A percentile compares a stretch with the other conserved stretches of the same genome.
Conservation (phyloP, 1,140 invertebrate species). For the Anastrepha obliqua region DNA sequence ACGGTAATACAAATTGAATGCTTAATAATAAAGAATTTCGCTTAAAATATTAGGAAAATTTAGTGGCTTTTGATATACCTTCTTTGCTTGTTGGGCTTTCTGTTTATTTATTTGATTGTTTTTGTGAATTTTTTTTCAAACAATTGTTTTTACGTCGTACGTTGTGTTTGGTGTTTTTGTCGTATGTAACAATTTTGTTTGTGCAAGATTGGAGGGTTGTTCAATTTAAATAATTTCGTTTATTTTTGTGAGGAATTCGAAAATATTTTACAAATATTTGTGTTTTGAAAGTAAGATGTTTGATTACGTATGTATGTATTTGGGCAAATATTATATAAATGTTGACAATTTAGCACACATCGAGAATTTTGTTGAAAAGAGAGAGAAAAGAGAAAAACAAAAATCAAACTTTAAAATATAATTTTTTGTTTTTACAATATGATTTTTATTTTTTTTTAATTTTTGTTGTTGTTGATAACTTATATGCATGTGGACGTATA, state of each 20-base stretch:
- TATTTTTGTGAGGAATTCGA: constrained; percentile 52
- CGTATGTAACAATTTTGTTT: constrained; percentile 60
- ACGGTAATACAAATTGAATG: constrained; percentile 30
- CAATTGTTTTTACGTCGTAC: constrained; percentile 55
- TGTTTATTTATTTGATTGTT: constrained; percentile 59
- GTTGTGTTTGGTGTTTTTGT: constrained; percentile 53
- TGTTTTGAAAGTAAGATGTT: constrained; percentile 30
- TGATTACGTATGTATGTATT: constrained; percentile 52
- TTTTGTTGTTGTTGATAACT: background rate
- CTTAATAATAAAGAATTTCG: constrained; percentile 58
- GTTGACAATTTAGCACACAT: constrained; percentile 52
- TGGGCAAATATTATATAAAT: constrained; percentile 30
- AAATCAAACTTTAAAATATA: constrained; percentile 63
- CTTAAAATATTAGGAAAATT: constrained; percentile 60
- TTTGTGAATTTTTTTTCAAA: background rate
- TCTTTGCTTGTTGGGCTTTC: constrained; percentile 74
- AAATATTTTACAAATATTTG: constrained; percentile 53
- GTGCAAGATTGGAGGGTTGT: constrained; percentile 34
- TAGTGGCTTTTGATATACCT: constrained; percentile 65
- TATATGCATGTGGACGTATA: constrained; percentile 11
- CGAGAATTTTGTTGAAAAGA: constrained; percentile 51
- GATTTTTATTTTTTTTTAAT: constrained; percentile 57
- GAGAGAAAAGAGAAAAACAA: constrained; percentile 52
- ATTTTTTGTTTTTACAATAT: constrained; percentile 59
- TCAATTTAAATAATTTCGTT: constrained; percentile 61